Conservation (phyloP, 2,113 vertebrate genomes). For the Antechinus stuartii region DNA sequence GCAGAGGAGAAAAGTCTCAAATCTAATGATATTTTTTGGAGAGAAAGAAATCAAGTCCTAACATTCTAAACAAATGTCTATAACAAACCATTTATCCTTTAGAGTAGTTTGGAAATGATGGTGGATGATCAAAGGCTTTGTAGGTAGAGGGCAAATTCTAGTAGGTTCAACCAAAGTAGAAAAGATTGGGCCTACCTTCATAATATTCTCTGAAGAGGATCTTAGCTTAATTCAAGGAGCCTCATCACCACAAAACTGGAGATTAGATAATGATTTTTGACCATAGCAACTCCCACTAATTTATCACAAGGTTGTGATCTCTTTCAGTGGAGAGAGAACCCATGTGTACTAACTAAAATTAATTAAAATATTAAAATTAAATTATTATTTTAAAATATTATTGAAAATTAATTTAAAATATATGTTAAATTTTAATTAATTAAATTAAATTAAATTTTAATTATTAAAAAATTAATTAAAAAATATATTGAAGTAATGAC, state of each 20-base stretch:
- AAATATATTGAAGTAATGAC: not conserved
- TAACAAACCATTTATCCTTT: not conserved
- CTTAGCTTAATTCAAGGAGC: not conserved
- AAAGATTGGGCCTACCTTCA: not conserved
- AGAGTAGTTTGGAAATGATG: not conserved
- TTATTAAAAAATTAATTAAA: no score
- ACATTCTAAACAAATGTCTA: not conserved
- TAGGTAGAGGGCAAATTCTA: not conserved
- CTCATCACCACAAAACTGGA: not conserved
- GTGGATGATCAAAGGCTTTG: not conserved
- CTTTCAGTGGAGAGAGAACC: not conserved
- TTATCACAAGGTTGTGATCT: not conserved
- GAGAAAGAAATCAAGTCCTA: conserved; percentile 71
- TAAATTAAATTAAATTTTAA: no score
- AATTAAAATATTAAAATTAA: no score
- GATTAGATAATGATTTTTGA: not conserved
- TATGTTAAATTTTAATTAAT: no score
- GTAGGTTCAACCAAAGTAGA: not conserved
- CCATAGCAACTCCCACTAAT: not conserved
- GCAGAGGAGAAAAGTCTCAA: conserved; percentile 74
- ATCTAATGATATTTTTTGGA: conserved; percentile 75
- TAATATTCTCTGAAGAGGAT: not conserved
- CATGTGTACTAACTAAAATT: not conserved
- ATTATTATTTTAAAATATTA: no score
- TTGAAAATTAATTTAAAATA: no score